Conservation (phyloP, 2,113 vertebrate species). For the Lamprologus tigripictilis region DNA sequence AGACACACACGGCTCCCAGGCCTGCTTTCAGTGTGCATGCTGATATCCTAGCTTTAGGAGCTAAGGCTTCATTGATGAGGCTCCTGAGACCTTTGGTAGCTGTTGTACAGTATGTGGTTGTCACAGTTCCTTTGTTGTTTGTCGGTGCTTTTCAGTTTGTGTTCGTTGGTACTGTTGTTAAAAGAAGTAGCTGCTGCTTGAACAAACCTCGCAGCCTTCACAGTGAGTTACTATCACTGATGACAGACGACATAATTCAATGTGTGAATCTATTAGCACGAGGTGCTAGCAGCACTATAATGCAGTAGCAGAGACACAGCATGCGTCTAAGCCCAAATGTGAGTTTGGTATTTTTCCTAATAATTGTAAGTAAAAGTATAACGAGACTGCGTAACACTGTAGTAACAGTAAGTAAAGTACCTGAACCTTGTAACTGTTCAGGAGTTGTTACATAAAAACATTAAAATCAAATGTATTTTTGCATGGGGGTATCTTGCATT, state of each 20-base stretch:
- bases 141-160: neutral
- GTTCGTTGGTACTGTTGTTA: neutral
- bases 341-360: neutral
- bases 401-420: neutral
- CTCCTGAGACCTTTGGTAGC: neutral
- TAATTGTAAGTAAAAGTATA: neutral
- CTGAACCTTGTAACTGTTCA: neutral
- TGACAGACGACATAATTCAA: neutral
- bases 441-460: neutral
- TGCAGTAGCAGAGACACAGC: neutral
- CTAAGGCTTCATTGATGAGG: neutral
- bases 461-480: neutral
- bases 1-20: conserved; percentile 10
- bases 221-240: neutral
- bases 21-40: conserved; percentile 15
- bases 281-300: neutral
- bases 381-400: neutral
- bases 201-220: neutral
- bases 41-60: neutral
- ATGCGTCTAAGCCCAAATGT: neutral
- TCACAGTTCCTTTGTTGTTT: neutral
- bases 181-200: neutral
- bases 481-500: neutral
- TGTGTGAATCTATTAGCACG: neutral
- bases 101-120: neutral